Percentiles rank a stretch among this genome's conserved stretches.
Conservation (phyloP, 2,113 vertebrate species). For the Ifrita kowaldi region DNA sequence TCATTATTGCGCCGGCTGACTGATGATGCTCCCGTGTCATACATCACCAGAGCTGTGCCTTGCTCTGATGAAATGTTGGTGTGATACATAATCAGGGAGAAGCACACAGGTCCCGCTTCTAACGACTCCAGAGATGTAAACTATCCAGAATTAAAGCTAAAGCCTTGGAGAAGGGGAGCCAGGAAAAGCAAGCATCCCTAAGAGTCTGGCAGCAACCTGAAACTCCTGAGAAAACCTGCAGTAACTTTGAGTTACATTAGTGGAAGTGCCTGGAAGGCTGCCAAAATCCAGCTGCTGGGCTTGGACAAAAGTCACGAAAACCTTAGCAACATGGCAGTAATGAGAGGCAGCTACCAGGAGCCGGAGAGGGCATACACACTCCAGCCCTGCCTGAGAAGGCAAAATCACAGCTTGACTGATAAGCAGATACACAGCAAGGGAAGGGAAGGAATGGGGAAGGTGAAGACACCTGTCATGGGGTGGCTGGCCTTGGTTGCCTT, state of each 20-base stretch:
- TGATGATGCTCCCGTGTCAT: conserved; percentile 45
- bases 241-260: conserved; percentile 21
- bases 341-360: neutral
- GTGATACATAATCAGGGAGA: conserved; percentile 46
- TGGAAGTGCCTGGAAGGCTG: conserved; percentile 43
- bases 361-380: neutral
- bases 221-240: conserved; percentile 9
- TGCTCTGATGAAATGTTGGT: conserved; percentile 43
- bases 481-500: neutral
- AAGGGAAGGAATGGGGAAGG: neutral
- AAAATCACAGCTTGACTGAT: neutral
- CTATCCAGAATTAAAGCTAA: conserved; percentile 29
- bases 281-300: conserved; percentile 39
- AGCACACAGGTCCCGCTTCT: neutral
- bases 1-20: conserved; percentile 65
- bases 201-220: neutral
- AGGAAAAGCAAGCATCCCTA: neutral
- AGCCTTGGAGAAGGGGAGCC: neutral
- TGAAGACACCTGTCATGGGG: neutral
- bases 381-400: neutral
- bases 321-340: conserved; percentile 4
- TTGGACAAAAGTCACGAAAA: neutral
- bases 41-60: conserved; percentile 31
- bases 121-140: neutral
- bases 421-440: neutral